Percentiles rank a stretch among this genome's conserved stretches.
Evolutionary conservation across 2,113 vertebrate genomes (phyloP).

Genomic region (Nesoenas mayeri): DNA sequence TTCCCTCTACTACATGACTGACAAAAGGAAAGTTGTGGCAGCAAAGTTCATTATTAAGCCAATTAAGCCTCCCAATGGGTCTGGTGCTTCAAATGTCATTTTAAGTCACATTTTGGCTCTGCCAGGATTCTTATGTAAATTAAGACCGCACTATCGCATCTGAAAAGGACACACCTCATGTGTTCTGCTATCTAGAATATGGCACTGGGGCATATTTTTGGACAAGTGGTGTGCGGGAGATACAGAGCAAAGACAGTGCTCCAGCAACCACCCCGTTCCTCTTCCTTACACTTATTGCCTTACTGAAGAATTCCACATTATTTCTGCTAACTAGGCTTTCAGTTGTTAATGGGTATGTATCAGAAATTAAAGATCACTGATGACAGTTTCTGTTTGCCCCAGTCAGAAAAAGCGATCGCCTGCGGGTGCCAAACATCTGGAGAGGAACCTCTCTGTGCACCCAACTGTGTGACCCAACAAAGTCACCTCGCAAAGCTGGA

Average conservation of each 20-base stretch:
- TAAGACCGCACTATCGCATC: not conserved
- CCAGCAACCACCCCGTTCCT: not conserved
- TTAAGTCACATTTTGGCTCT: not conserved
- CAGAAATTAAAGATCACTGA: not conserved
- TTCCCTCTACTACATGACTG: not conserved
- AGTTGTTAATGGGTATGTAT: accelerated
- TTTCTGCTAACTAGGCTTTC: not conserved
- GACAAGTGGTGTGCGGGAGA: not conserved
- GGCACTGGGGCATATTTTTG: not conserved
- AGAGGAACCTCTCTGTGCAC: not conserved
- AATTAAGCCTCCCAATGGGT: not conserved
- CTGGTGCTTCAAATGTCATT: not conserved
- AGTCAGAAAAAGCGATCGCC: not conserved
- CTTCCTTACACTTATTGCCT: not conserved
- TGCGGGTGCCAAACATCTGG: not conserved
- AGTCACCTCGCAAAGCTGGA: not conserved
- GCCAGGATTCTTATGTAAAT: not conserved
- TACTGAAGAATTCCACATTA: not conserved
- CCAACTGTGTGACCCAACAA: not conserved
- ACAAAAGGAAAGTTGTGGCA: not conserved
- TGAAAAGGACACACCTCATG: not conserved
- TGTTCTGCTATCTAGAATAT: not conserved
- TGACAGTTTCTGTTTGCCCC: not conserved
- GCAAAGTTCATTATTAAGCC: not conserved
- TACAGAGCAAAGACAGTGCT: not conserved